Evolutionary conservation across 2,797 vertebrate species (phyloP).

Genomic region (Artibeus jamaicensis): DNA sequence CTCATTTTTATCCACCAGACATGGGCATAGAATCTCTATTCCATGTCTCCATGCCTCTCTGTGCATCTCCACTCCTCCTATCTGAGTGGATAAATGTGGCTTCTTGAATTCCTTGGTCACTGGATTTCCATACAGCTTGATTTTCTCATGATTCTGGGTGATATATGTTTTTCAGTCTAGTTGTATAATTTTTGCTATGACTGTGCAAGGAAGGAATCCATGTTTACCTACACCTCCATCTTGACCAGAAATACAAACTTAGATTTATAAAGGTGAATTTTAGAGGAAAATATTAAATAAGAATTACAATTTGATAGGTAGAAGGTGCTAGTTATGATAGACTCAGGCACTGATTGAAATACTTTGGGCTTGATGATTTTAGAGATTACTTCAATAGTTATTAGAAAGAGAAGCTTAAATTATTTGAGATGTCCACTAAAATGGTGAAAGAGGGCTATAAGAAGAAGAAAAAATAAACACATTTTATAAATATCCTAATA

Average conservation of each 20-base stretch:
- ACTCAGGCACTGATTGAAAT: background rate
- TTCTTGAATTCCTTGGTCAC: background rate
- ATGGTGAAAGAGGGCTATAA: background rate
- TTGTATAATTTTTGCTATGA: background rate
- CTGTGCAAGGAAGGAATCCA: background rate
- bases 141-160: background rate
- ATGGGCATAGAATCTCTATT: background rate
- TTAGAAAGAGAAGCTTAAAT: background rate
- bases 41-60: background rate
- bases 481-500: background rate
- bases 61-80: background rate
- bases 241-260: background rate
- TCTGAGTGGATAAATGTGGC: background rate
- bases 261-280: background rate
- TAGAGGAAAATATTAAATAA: background rate
- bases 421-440: background rate
- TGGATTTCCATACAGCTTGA: background rate
- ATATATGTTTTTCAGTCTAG: background rate
- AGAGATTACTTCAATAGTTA: background rate
- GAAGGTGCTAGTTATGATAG: background rate
- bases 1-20: background rate
- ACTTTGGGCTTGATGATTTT: background rate
- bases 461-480: background rate
- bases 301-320: background rate
- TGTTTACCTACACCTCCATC: background rate